Base-by-base conservation (phyloP, 2,888 invertebrate genomes). In the Bibio marci region DNA sequence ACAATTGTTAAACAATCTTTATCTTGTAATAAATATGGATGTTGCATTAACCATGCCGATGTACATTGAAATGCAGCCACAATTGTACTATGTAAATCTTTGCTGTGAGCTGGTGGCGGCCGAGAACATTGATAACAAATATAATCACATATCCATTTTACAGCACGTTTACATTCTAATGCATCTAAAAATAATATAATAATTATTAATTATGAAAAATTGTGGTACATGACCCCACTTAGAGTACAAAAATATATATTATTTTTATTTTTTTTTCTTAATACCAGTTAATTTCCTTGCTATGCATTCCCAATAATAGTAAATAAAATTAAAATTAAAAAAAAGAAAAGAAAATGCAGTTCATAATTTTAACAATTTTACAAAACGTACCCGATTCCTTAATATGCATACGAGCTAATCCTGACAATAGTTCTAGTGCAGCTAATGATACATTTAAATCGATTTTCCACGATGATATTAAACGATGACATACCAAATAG, bases 111-210 rank as follows among this genome's bases (percentile, higher is more conserved):
- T 41, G 79, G 92, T 39, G 88, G 95, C 39, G 91, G 95, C 46
- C 91, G 76, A 51, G 85, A 85, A 66, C 94, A 92, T 59, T 94
- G 94, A 58, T 85, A 82, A 39, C 86, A 80, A 51, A 98, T 94
- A 65, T 95, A 97, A 66, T 97, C 92, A 64, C 97, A 98, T 41
- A 98, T 76, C 87, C 94, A 95, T 53, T 92, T 92, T 17, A 97
- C 92, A 12, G 88, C 87, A 53, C 88, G 71, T 64, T 85, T 83
- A 57, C 88, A 86, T 62, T 90, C 88, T 52, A 85, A 65, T 39
- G 82, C 81, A 67, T 87, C 88, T 88, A 64, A 30, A 41, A 39
- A 11, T 22, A 35, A 19, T 14, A 26, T 13, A 10, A 7, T 5
- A 11, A 26, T 13, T 26, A 19, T 35, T 30, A 12, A 4, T 12